Base-by-base conservation (phyloP, 2,113 vertebrate species). In the Zosterops pallidus region DNA sequence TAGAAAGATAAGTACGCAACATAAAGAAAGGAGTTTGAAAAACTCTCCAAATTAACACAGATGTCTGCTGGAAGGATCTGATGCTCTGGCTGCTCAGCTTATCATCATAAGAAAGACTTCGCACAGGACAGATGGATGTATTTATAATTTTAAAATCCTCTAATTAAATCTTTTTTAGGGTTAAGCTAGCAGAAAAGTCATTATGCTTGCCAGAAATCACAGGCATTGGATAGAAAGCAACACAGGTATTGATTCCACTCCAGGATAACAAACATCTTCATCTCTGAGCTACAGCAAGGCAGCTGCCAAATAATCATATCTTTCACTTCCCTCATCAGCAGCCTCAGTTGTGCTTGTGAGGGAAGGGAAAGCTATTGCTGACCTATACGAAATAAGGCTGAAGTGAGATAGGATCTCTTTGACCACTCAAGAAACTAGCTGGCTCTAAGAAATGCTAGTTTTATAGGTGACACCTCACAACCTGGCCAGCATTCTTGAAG, bases 151-250 rank as follows among this genome's bases (percentile, higher is more conserved):
- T 23, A 41, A 90, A 93, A 89, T 77, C 75, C 71, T 67, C 88
- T 88, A 86, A 91, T 92, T 93, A 89, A 92, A 81, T 39, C 2
- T 2, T 60, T 75, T 56, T 60, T 81, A 75, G 80, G 44, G 69
- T 91, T 91, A 89, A 92, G 65, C 64, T 25, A 89, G 68, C 71
- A 83, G 83, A 70, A 80, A 83, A 89, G 37, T 79, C 56, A 50
- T 89, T 60, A 41, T 12, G 41, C 39, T 95, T 75, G 37, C 53
- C 69, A 82, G 64, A 64, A 86, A 78, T 49, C 81, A 86, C 64
- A 92, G 63, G 26, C 65, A 20, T 21, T 28, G 44, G 72, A 67
- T 37, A 26, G n/a, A 74, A 83, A 74, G 47, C 47, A 75, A 33
- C 67, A 63, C 35, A 83, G 20, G 21, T 95, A 89, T 93, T 72